A percentile compares a stretch with the other conserved stretches of the same genome.
Conservation (phyloP, 2,113 vertebrate species). For the Rhinolophus ferrumequinum region DNA sequence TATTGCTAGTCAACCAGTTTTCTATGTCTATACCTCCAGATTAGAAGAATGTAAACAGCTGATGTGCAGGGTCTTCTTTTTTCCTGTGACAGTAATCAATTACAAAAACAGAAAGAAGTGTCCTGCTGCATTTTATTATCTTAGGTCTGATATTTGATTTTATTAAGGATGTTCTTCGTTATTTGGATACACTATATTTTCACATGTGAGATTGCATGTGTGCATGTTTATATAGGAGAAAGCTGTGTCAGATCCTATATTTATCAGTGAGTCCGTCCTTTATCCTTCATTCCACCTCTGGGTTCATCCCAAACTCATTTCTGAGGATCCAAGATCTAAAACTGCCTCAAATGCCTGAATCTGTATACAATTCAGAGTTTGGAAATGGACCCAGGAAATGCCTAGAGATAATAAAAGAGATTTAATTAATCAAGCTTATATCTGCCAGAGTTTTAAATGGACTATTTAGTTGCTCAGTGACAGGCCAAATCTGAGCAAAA, state of each 20-base stretch:
- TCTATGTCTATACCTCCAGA: neutral
- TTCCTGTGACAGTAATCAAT: neutral
- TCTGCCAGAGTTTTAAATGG: slow-evolving; percentile 35
- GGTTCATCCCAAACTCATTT: neutral
- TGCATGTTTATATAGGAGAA: neutral
- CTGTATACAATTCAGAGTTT: neutral
- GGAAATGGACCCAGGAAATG: slow-evolving; percentile 32
- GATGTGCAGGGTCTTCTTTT: neutral
- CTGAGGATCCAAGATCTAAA: neutral
- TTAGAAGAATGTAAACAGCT: neutral
- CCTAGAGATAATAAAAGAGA: slow-evolving; percentile 18
- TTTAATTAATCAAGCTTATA: slow-evolving; percentile 27
- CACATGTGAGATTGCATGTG: neutral
- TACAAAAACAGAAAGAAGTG: slow-evolving; percentile 8
- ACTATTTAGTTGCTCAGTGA: neutral
- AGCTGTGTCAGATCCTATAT: neutral
- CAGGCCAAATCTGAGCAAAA: neutral
- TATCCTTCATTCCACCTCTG: neutral
- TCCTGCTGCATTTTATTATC: neutral
- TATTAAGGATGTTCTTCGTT: neutral
- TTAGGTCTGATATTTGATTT: neutral
- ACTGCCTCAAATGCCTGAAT: neutral
- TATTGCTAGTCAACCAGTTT: neutral
- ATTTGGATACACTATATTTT: neutral
- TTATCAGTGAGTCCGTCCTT: neutral